Conservation (phyloP, 2,888 invertebrate genomes). For the Lithosia quadra region DNA sequence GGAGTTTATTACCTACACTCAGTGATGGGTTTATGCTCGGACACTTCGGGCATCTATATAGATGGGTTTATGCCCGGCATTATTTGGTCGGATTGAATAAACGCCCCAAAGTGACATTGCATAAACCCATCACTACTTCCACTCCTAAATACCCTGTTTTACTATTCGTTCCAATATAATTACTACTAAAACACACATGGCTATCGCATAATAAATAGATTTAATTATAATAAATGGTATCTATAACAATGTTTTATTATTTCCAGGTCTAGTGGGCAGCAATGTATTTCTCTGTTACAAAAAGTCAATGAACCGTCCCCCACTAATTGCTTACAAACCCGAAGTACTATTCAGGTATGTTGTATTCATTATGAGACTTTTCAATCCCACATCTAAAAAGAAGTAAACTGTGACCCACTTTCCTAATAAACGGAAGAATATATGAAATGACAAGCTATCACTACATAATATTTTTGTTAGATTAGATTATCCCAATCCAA, state of each 20-base stretch:
- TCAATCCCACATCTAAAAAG: not conserved
- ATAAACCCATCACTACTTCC: too few relatives aligned
- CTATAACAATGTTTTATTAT: slow-evolving; percentile 5
- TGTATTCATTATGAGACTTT: slow-evolving; percentile 7
- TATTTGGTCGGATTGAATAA: too few relatives aligned
- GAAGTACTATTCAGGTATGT: slow-evolving; percentile 89
- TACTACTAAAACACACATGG: too few relatives aligned
- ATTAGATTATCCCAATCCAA: not conserved
- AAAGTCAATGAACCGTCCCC: slow-evolving; percentile 99
- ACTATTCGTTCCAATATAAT: too few relatives aligned
- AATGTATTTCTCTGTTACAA: slow-evolving; percentile 99
- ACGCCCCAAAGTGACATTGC: too few relatives aligned
- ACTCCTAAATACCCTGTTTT: too few relatives aligned
- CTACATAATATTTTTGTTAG: not conserved
- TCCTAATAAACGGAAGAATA: not conserved
- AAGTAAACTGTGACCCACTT: not conserved
- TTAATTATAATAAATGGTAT: too few relatives aligned
- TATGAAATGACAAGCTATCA: not conserved
- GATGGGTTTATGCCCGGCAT: too few relatives aligned
- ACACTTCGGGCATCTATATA: too few relatives aligned
- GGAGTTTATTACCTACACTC: not conserved
- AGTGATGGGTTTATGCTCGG: too few relatives aligned
- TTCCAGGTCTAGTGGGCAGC: slow-evolving; percentile 93
- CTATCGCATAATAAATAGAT: too few relatives aligned
- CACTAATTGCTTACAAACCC: slow-evolving; percentile 97